Evolutionary conservation across 2,888 invertebrate species (phyloP), one percentile per base, ranked within the genome.

Genomic region (Creontiades dilutus): DNA sequence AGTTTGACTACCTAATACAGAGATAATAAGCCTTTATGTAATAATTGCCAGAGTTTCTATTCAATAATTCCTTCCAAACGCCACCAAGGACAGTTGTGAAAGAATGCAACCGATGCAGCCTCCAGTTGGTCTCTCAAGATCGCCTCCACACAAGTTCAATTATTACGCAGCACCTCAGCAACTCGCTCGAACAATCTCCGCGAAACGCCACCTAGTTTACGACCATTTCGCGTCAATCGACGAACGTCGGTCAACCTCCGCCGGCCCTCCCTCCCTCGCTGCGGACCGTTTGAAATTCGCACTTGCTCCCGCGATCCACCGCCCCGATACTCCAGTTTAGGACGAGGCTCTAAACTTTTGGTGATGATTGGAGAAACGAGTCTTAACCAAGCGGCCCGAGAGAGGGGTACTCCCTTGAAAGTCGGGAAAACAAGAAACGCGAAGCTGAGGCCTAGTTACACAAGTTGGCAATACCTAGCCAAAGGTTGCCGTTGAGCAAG

Each of bases 391-490:
- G 2, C 16, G 52, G 55, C 7, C 13, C n/a, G 57, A n/a, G 16
- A 57, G 57, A n/a, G 57, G 57, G 14, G 57, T 57, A n/a, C n/a
- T 16, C 57, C n/a, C 14, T 57, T 57, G 57, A 57, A 57, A 57
- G 57, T 57, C 57, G 57, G 57, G n/a, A 57, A 57, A 57, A 57
- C 57, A 57, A 57, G 57, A 57, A 57, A n/a, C 57, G 5, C 57
- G n/a, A 57, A 57, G n/a, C 57, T 57, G 57, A 57, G 57, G n/a
- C 57, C 57, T 57, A 57, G 57, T 57, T 57, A 57, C 57, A 57
- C 57, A 57, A 57, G 57, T n/a, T 57, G n/a, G 57, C 57, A 57
- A 57, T 57, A 37, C 37, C 37, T 37, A 57, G 57, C 57, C 16
- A n/a, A 57, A 57, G 57, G 57, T 57, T 57, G 52, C 11, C 52